phyloP scores from a whole-genome alignment of 2,797 vertebrate genomes.

The Falco concolor region DNA sequence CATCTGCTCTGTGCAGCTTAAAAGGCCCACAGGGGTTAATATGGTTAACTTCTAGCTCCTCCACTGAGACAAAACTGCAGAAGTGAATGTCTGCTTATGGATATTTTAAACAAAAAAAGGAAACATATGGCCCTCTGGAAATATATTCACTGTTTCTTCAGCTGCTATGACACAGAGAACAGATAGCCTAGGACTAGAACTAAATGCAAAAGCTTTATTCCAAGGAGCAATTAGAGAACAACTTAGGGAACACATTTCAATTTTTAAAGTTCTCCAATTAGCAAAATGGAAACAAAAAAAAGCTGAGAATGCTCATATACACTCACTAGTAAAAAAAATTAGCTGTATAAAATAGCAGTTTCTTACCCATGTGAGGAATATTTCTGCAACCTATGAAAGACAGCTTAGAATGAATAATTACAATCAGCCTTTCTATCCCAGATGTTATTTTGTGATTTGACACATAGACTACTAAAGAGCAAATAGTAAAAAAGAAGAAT shows the following conservation, averaged over 20 bases:
- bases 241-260: neutral
- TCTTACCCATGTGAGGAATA: neutral
- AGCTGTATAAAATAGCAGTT: neutral
- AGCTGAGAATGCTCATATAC: neutral
- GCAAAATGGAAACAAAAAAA: neutral
- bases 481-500: neutral
- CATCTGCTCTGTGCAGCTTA: neutral
- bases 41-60: neutral
- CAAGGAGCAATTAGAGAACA: neutral
- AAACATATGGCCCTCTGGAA: constrained; percentile 48
- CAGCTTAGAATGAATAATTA: neutral
- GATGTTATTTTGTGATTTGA: neutral
- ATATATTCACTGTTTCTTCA: constrained; percentile 1
- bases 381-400: neutral
- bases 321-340: neutral
- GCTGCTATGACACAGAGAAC: neutral
- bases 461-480: neutral
- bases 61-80: constrained; percentile 3
- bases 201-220: neutral
- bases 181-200: neutral
- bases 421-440: neutral
- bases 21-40: neutral
- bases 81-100: constrained; percentile 36
- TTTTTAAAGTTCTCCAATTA: neutral
- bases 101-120: constrained; percentile 54